These are phyloP conservation scores for Luffia ferchaultella DNA, from an alignment of 2,888 invertebrate genomes.

Conservation along the genomic window DNA sequence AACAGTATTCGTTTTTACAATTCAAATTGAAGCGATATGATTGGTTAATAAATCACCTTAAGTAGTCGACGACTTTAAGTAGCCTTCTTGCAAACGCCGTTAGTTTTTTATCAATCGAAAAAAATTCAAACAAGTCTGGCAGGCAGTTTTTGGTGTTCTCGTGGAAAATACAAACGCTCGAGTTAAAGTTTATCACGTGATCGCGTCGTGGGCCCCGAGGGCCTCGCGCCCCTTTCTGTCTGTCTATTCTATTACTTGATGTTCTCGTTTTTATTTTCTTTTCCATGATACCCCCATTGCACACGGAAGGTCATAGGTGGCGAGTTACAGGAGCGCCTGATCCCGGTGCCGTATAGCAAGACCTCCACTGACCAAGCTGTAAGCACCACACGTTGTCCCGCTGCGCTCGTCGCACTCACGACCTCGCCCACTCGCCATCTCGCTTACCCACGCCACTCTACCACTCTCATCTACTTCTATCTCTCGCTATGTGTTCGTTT, in stretches of 20 bases:
- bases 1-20: too few species aligned
- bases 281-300: slow-evolving; percentile 84
- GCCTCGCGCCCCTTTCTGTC: slow-evolving; percentile 13
- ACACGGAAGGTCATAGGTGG: slow-evolving; percentile 99
- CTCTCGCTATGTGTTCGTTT: slow-evolving; percentile 32
- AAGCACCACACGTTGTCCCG: slow-evolving; percentile 68
- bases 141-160: too few species aligned
- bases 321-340: slow-evolving; percentile 99
- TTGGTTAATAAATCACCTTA: too few species aligned
- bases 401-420: neutral
- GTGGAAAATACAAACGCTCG: too few species aligned
- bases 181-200: too few species aligned
- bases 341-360: slow-evolving; percentile 99
- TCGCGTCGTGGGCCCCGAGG: slow-evolving; percentile 19
- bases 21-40: too few species aligned
- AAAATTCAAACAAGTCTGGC: too few species aligned
- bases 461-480: slow-evolving; percentile 25
- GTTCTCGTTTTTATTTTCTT: slow-evolving; percentile 67
- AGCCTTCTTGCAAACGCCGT: too few species aligned
- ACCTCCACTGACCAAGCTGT: slow-evolving; percentile 99
- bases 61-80: too few species aligned
- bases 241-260: slow-evolving; percentile 50
- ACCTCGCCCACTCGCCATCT: slow-evolving; percentile 22
- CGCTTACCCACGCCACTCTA: slow-evolving; percentile 36
- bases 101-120: too few species aligned